Base-by-base conservation (phyloP, 2,888 invertebrate species). In the Troglohyphantes excavatus region DNA sequence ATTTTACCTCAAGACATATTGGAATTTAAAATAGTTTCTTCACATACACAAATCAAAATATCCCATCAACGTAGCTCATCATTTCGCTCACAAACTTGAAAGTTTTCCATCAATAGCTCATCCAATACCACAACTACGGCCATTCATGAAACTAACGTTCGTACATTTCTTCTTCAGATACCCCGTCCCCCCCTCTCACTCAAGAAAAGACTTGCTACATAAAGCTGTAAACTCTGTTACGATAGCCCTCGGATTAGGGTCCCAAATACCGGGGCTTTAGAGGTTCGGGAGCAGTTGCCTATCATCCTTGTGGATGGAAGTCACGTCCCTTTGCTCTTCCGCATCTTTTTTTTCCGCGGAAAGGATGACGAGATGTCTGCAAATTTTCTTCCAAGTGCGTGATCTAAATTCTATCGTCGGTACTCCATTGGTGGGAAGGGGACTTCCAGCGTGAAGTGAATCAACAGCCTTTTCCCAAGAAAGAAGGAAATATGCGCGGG, bases 381-480 rank as follows among this genome's bases (percentile, higher is more conserved):
- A 53, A 75, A 82, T 82, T 70, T 82, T 82, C 59, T 70, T 81
- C 33, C 68, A 33, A 68, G 81, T 46, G 29, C 81, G 81, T 82
- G 81, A 82, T 82, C 81, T 29, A 82, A 82, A 82, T 82, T 59
- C 70, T 23, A 53, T 53, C 29, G 26, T n/a, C 53, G 26, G 46
- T 0, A 19, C 72, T 75, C 33, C 21, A n/a, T 59, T 9, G 19
- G 43, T 13, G n/a, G 27, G 23, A 7, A 63, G 67, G 21, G 21
- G 53, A 59, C 68, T 70, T 70, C 68, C 23, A 23, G n/a, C 59
- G 11, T 23, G 75, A 84, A 84, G 65, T 67, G 75, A 84, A 84
- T 84, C 84, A 84, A 84, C 84, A 84, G 63, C 63, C 53, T 72
- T 72, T 26, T n/a, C n/a, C n/a, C n/a, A n/a, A 13, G n/a, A 59